A percentile compares a stretch with the other conserved stretches of the same genome.
These are phyloP conservation scores for Pyrrhia umbra DNA, from an alignment of 2,888 invertebrate species.

Conservation along the genomic window DNA sequence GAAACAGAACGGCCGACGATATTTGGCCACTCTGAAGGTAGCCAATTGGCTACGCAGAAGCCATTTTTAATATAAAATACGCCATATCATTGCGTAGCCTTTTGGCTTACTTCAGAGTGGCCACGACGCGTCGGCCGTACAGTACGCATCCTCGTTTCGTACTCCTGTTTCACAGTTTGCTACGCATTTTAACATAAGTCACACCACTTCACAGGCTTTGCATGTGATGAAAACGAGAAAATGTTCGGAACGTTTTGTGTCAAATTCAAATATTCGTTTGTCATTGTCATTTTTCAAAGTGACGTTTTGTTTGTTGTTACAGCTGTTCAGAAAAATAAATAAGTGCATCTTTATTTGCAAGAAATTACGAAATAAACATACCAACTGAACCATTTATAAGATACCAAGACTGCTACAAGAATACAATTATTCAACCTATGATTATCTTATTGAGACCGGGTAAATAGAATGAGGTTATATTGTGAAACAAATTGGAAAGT, in stretches of 20 bases:
- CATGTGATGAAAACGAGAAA: no score
- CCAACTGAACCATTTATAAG: conserved; percentile 4
- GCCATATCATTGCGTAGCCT: no score
- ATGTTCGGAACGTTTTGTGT: conserved; percentile 7
- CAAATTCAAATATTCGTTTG: conserved; percentile 1
- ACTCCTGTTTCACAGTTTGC: no score
- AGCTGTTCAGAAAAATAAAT: conserved; percentile 26
- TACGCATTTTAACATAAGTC: no score
- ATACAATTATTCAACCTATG: conserved; percentile 46
- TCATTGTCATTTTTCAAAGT: conserved; percentile 11
- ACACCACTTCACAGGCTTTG: no score
- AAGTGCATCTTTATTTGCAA: neutral
- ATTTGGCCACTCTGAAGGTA: no score
- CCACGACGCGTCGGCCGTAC: no score
- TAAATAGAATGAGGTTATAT: conserved; percentile 34
- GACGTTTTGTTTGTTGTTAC: conserved; percentile 30
- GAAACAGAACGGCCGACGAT: no score
- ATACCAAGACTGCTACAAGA: neutral
- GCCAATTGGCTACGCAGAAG: no score
- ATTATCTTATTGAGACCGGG: conserved; percentile 57
- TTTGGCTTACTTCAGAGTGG: no score
- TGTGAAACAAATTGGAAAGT: neutral
- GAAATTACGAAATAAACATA: neutral
- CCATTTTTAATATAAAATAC: no score
- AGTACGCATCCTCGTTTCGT: no score